Conservation (phyloP, 2,797 vertebrate genomes). For the Hoplostethus atlanticus region DNA sequence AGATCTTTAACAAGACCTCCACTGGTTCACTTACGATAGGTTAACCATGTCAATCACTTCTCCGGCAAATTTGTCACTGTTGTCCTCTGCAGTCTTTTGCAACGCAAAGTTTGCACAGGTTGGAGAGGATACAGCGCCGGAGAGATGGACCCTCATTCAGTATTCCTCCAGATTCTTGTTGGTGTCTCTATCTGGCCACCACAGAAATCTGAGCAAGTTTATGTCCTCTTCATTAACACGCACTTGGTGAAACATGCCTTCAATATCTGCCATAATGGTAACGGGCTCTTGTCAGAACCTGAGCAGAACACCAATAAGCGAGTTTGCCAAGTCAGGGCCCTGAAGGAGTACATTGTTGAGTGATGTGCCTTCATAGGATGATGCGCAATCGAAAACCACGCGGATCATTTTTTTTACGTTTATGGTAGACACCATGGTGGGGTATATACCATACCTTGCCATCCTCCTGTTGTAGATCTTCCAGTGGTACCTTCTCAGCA, state of each 20-base stretch:
- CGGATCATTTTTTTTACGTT: neutral
- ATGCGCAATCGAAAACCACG: too few species aligned
- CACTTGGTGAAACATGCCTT: constrained; percentile 12
- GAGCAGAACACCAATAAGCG: constrained; percentile 10
- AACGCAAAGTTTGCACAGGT: too few species aligned
- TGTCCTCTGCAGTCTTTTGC: too few species aligned
- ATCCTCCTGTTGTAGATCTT: neutral
- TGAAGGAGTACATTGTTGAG: constrained; percentile 16
- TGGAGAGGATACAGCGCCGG: neutral
- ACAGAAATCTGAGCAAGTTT: neutral
- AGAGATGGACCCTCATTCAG: too few species aligned
- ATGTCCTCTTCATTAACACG: neutral
- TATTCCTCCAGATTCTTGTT: neutral
- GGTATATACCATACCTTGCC: constrained; percentile 7
- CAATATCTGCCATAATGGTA: too few species aligned
- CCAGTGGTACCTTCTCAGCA: neutral
- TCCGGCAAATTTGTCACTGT: too few species aligned
- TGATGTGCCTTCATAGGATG: constrained; percentile 2
- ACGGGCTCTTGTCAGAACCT: constrained; percentile 8
- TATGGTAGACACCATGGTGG: constrained; percentile 8
- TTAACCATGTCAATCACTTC: too few species aligned
- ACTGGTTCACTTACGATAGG: too few species aligned
- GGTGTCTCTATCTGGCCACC: constrained; percentile 7
- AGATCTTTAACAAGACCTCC: too few species aligned
- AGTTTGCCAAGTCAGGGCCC: constrained; percentile 1